Base-by-base conservation (phyloP, 2,113 vertebrate species). In the Barbus barbus region DNA sequence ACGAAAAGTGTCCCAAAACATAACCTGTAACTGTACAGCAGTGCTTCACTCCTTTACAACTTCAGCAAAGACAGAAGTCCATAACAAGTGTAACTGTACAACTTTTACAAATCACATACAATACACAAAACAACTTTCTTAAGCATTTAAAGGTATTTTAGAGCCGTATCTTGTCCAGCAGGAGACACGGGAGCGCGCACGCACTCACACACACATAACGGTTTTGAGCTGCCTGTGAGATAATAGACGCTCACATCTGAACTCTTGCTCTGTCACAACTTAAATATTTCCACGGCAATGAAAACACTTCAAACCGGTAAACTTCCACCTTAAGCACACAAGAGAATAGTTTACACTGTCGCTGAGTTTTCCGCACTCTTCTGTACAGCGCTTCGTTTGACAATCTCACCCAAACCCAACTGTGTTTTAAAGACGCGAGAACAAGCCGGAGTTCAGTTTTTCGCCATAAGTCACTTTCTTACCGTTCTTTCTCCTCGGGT, bases 401-500 rank as follows among this genome's bases (percentile, higher is more conserved):
- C 65, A 71, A 56, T 82, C 28, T 56, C 46, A 36, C 41, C 22
- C 41, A 48, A 67, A 80, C 48, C 78, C 38, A 67, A 80, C 38
- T 13, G 38, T 13, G 38, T 36, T 82, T 78, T 53, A 48, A 69
- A 82, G 44, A 82, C 31, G 28, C 46, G 26, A 80, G 14, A 77
- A 82, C 65, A 73, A 79, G 33, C 8, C 38, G 38, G 78, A 80
- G 78, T 26, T 24, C 3, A 18, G 58, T 74, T 74, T 33, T 61
- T 78, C 77, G 67, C 48, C 36, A 41, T 20, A 18, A 81, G 67
- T 16, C n/a, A 38, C 36, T 18, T 83, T 90, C 96, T 95, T 95
- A 98, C 97, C 97, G 95, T 96, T 96, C 95, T 98, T 97, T 92
- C 97, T 96, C 84, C 97, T 94, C 84, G 97, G 97, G 95, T 97